Percentiles rank a stretch among this genome's conserved stretches.
Evolutionary conservation across 2,888 invertebrate genomes (phyloP).

Genomic region (Laothoe populi): DNA sequence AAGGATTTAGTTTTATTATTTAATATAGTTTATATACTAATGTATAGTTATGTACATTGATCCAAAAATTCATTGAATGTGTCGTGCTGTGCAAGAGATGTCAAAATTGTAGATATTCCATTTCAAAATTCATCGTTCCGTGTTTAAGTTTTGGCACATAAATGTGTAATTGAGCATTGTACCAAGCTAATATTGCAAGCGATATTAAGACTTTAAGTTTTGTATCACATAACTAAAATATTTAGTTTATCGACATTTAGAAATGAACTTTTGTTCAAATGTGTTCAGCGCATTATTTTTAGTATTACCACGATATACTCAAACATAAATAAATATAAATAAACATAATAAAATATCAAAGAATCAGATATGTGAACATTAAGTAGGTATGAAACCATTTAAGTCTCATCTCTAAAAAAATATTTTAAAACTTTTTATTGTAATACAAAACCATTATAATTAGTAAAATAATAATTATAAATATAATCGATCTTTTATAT

Average conservation of each 20-base stretch:
- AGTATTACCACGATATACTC: too few relatives aligned
- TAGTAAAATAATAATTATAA: constrained; percentile 41
- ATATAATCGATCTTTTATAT: not conserved
- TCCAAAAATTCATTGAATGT: constrained; percentile 69
- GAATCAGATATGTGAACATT: not conserved
- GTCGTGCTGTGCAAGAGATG: constrained; percentile 53
- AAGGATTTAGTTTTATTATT: constrained; percentile 60
- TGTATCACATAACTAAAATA: constrained; percentile 34
- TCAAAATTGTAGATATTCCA: constrained; percentile 42
- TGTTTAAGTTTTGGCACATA: constrained; percentile 68
- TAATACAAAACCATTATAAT: constrained; percentile 31
- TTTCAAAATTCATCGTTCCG: constrained; percentile 40
- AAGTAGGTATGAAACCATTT: not conserved
- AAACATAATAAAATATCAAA: not conserved
- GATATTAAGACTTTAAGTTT: constrained; percentile 52
- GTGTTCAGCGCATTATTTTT: too few relatives aligned
- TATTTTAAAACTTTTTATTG: not conserved
- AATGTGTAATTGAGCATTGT: constrained; percentile 65
- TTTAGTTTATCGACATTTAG: not conserved
- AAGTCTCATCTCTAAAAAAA: not conserved
- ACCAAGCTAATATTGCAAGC: constrained; percentile 59
- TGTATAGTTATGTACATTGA: constrained; percentile 78
- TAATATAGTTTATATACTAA: constrained; percentile 60
- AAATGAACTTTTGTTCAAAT: not conserved
- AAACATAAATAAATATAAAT: not conserved